Percentiles rank a stretch among this genome's conserved stretches.
These are phyloP conservation scores for Chaetogeoica ovagalla DNA, from an alignment of 2,888 invertebrate species.

Conservation along the genomic window DNA sequence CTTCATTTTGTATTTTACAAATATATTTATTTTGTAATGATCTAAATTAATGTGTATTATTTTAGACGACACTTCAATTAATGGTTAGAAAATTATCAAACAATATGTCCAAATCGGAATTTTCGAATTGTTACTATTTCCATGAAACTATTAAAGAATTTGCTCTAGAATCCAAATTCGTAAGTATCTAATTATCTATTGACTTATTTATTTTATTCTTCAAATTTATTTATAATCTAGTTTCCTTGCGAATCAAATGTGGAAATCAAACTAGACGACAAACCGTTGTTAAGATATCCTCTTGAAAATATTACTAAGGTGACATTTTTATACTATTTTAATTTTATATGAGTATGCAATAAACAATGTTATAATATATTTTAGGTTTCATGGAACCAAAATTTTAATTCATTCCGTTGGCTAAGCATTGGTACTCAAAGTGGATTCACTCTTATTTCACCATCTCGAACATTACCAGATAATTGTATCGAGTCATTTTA, in stretches of 20 bases:
- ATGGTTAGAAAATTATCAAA: conserved; percentile 15
- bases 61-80: conserved; percentile 30
- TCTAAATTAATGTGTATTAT: neutral
- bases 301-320: conserved; percentile 43
- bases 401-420: conserved; percentile 54
- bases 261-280: neutral
- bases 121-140: conserved; percentile 8
- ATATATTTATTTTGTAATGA: neutral
- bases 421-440: conserved; percentile 54
- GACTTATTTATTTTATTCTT: neutral
- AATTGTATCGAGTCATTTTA: conserved; percentile 34
- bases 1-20: neutral
- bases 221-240: conserved; percentile 3
- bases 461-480: conserved; percentile 25
- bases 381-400: conserved; percentile 54
- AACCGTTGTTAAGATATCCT: conserved; percentile 42
- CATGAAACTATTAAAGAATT: conserved; percentile 30
- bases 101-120: neutral
- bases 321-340: neutral
- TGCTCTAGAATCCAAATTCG: conserved; percentile 28
- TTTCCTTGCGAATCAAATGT: neutral
- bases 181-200: neutral
- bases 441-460: conserved; percentile 53
- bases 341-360: neutral
- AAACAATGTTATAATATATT: neutral